Evolutionary conservation across 2,888 invertebrate species (phyloP), one percentile per base, ranked within the genome.

Genomic region (Serripes groenlandicus): DNA sequence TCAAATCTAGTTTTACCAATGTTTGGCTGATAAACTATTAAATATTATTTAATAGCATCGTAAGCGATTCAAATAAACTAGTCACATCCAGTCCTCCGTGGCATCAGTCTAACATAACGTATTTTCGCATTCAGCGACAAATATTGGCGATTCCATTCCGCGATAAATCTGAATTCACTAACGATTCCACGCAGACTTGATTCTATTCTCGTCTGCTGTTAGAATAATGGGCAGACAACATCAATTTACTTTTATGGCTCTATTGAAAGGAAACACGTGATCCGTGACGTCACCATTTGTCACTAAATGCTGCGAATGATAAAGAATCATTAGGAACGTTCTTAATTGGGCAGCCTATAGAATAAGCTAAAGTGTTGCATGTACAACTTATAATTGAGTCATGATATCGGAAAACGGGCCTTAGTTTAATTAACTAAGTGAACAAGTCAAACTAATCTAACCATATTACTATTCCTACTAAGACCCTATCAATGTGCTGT

Each of bases 241-340:
- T 79, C 85, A 81, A 79, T 75, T 85, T 81, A 76, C 85, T 79
- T 85, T 85, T 81, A 85, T 85, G 81, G 81, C 68, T 76, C 74
- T 77, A 81, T 77, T 81, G 79, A 83, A 83, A 83, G 75, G 75
- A 78, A 80, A 62, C 85, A 86, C 85, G 85, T 86, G 85, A 86
- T 42, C 73, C 23, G 66, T 83, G 85, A 80, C 85, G 85, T 86
- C 82, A 86, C 56, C 58, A 54, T 21, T 56, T 56, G 66, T 66
- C 66, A 66, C 66, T 66, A 42, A 66, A 66, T 28, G 66, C 66
- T 37, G 66, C 66, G 42, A 66, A 66, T 66, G 42, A 66, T 42
- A 26, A 28, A 42, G 66, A 37, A 66, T 66, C 66, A 66, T 66
- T 66, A 66, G 42, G 66, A 66, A 26, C 42, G 66, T 15, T 66